A percentile compares a stretch with the other conserved stretches of the same genome.
Evolutionary conservation across 2,888 invertebrate genomes (phyloP).

Genomic region (Drosophila mimica): DNA sequence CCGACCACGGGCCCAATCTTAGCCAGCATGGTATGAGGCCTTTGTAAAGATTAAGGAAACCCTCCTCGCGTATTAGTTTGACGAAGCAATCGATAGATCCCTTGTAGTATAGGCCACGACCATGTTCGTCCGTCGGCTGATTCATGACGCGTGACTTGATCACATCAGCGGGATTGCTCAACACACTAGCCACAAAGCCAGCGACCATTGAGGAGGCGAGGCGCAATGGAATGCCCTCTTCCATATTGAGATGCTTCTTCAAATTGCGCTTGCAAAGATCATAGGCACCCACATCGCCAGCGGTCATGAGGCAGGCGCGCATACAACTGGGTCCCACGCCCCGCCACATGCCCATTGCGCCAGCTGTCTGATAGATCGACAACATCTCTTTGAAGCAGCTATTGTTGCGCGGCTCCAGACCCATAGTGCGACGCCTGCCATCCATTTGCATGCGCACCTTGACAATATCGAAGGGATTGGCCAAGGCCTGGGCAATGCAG

Average conservation of each 20-base stretch:
- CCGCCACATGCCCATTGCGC: constrained; percentile 47
- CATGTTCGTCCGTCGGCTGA: constrained; percentile 41
- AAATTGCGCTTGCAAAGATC: constrained; percentile 61
- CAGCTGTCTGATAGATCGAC: constrained; percentile 23
- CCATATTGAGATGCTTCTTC: constrained; percentile 18
- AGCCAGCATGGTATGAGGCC: constrained; percentile 96
- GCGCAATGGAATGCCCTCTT: constrained; percentile 47
- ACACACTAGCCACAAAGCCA: constrained; percentile 47
- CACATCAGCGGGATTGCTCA: constrained; percentile 65
- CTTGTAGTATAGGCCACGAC: constrained; percentile 90
- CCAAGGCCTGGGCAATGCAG: constrained; percentile 51
- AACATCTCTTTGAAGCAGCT: constrained; percentile 12
- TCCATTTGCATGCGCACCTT: constrained; percentile 61
- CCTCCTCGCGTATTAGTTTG: constrained; percentile 93
- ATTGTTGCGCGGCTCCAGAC: constrained; percentile 32
- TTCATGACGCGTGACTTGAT: constrained; percentile 62
- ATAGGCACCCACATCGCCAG: constrained; percentile 61
- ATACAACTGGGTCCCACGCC: constrained; percentile 54
- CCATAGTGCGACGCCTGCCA: constrained; percentile 36
- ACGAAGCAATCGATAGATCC: constrained; percentile 93
- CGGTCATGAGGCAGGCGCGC: constrained; percentile 59
- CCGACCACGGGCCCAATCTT: constrained; percentile 95
- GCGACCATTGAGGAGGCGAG: constrained; percentile 52
- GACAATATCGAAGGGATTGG: constrained; percentile 61
- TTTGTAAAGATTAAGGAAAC: constrained; percentile 92